Evolutionary conservation across 2,888 invertebrate genomes (phyloP).

Genomic region (Chaetogeoica ovagalla): DNA sequence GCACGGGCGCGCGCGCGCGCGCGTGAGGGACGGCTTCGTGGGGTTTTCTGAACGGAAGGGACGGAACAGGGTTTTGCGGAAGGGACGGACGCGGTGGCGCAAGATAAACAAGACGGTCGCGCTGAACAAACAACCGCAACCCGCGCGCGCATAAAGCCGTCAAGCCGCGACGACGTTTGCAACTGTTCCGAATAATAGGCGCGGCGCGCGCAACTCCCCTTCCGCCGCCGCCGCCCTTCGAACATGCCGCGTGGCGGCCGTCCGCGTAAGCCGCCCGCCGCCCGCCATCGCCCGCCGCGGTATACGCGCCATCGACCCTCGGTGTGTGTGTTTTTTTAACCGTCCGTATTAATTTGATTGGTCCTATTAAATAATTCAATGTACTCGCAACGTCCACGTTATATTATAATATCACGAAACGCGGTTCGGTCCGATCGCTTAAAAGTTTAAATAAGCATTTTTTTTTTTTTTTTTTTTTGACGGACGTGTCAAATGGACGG

Average conservation of each 20-base stretch:
- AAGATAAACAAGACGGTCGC: conserved; percentile 48
- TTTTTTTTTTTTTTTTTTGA: too few species aligned
- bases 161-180: conserved; percentile 38
- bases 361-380: conserved; percentile 53
- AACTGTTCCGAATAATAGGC: conserved; percentile 50
- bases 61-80: neutral
- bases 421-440: too few species aligned
- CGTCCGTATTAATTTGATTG: conserved; percentile 52
- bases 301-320: conserved; percentile 37
- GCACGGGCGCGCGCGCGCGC: neutral
- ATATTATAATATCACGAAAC: neutral
- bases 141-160: conserved; percentile 39
- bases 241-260: neutral
- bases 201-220: neutral
- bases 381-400: conserved; percentile 12
- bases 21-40: neutral
- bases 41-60: neutral
- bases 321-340: conserved; percentile 51
- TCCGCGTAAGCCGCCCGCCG: too few species aligned
- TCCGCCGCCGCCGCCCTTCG: neutral
- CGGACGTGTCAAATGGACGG: too few species aligned
- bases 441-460: neutral
- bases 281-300: neutral
- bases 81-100: neutral
- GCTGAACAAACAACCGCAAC: conserved; percentile 39